phyloP scores from a whole-genome alignment of 2,888 invertebrate species.

The Lysandra bellargus region DNA sequence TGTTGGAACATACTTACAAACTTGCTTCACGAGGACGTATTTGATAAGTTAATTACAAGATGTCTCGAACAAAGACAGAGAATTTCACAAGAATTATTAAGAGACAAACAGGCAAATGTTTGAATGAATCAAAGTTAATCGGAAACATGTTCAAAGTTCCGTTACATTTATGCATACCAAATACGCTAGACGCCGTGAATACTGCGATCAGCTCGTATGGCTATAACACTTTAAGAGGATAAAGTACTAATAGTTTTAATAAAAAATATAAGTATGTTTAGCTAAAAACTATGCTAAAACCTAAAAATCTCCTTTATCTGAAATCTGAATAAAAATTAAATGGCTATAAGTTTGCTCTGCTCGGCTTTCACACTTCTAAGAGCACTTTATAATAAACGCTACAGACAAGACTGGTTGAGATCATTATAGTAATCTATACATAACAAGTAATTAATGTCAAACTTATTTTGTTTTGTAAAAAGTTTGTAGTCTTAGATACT shows the following conservation, averaged over 20 bases:
- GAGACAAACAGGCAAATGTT: constrained; percentile 45
- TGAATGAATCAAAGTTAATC: constrained; percentile 45
- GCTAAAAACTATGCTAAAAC: background rate
- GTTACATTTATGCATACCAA: constrained; percentile 50
- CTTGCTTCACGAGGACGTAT: background rate
- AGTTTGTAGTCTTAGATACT: no score
- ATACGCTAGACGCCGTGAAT: constrained; percentile 42
- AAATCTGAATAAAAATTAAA: no score
- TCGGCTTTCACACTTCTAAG: background rate
- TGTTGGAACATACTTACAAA: background rate
- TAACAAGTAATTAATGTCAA: background rate
- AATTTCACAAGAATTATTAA: constrained; percentile 37
- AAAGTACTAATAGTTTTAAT: background rate
- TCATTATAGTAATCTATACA: background rate
- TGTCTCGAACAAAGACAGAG: constrained; percentile 36
- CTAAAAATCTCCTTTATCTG: background rate
- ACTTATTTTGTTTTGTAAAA: background rate
- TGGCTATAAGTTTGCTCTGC: no score
- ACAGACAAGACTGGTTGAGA: no score
- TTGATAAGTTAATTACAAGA: constrained; percentile 25
- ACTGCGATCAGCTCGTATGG: background rate
- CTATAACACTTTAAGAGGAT: background rate
- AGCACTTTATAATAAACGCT: no score
- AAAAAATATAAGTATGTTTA: background rate
- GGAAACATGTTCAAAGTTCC: constrained; percentile 45